These are phyloP conservation scores for Papilio machaon DNA, from an alignment of 1,140 invertebrate species.

Conservation along the genomic window DNA sequence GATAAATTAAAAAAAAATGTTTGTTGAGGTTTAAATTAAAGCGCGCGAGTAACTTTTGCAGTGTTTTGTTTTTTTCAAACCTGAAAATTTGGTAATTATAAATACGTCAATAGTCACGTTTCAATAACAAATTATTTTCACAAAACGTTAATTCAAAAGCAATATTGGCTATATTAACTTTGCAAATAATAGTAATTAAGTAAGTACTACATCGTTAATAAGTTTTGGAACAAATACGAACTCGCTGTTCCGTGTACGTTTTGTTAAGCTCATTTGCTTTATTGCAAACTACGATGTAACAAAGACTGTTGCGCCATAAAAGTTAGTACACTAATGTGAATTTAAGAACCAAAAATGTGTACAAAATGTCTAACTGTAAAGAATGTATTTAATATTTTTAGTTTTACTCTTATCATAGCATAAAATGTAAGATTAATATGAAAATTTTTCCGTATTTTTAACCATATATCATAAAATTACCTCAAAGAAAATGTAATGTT, in stretches of 20 bases:
- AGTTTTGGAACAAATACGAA: constrained; percentile 8
- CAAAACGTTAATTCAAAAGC: too few relatives aligned
- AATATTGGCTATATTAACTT: constrained; percentile 16
- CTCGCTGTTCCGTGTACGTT: background rate
- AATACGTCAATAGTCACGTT: too few relatives aligned
- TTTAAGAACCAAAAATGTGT: background rate
- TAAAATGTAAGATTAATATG: too few relatives aligned
- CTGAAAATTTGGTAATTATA: too few relatives aligned
- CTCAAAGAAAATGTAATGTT: background rate
- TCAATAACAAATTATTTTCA: too few relatives aligned
- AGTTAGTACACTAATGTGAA: background rate
- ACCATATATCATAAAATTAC: background rate
- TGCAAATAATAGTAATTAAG: background rate
- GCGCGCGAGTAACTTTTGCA: too few relatives aligned
- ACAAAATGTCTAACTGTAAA: too few relatives aligned
- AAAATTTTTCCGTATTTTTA: background rate
- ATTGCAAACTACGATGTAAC: background rate
- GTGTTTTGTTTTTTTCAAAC: too few relatives aligned
- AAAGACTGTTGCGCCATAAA: background rate
- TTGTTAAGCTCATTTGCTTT: constrained; percentile 14
- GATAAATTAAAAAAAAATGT: too few relatives aligned
- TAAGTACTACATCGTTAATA: background rate
- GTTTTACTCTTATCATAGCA: too few relatives aligned
- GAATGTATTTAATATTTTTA: too few relatives aligned
- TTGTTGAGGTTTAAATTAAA: too few relatives aligned